A percentile compares a stretch with the other conserved stretches of the same genome.
Conservation (phyloP, 2,888 invertebrate genomes). For the Habrosyne pyritoides region DNA sequence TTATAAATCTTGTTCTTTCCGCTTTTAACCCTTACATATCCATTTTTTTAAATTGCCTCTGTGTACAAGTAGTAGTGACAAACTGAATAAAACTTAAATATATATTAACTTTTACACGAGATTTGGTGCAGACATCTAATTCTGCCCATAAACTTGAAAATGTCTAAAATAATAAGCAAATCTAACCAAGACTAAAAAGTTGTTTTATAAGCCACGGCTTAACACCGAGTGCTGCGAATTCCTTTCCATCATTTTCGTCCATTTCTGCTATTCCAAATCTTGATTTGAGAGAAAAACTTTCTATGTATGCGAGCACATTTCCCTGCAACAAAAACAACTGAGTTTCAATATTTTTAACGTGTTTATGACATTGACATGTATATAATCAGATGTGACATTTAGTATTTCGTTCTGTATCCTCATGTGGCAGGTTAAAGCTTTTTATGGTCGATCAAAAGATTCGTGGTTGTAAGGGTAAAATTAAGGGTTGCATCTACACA, state of each 20-base stretch:
- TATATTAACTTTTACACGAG: no score
- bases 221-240: conserved; percentile 85
- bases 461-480: no score
- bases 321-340: not conserved
- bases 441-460: no score
- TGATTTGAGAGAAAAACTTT: conserved; percentile 14
- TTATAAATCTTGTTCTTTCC: no score
- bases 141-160: no score
- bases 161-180: not conserved
- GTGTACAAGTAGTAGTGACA: no score
- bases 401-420: not conserved
- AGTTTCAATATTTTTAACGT: not conserved
- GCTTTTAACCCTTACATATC: no score
- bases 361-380: not conserved
- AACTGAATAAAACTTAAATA: no score
- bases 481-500: no score
- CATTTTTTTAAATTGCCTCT: no score
- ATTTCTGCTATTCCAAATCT: conserved; percentile 36
- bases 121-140: no score
- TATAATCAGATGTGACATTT: not conserved
- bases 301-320: conserved; percentile 8
- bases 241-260: conserved; percentile 65
- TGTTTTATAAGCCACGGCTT: conserved; percentile 90
- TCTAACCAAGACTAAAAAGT: conserved; percentile 86
- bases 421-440: no score